Evolutionary conservation across 2,888 invertebrate genomes (phyloP).

Genomic region (Euclidia mi): DNA sequence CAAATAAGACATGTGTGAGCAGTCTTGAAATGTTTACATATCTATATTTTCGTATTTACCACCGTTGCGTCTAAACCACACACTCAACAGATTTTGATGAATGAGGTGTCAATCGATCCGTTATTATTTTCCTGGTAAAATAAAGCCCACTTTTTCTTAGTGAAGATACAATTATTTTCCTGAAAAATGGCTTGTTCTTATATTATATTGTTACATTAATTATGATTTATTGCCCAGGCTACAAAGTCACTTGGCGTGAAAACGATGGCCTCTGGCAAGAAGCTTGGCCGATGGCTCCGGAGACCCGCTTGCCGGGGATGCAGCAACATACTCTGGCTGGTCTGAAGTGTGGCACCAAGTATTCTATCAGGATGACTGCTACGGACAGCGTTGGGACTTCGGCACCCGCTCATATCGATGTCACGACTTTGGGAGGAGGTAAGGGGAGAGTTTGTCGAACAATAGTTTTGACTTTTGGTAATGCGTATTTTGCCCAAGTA

Average conservation of each 20-base stretch:
- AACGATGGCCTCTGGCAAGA: constrained; percentile 87
- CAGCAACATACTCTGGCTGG: constrained; percentile 92
- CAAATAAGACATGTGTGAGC: too few species aligned
- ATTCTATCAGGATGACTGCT: constrained; percentile 94
- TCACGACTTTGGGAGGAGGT: constrained; percentile 91
- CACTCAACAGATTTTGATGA: too few species aligned
- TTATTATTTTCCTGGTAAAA: too few species aligned
- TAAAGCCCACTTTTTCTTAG: too few species aligned
- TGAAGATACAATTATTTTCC: too few species aligned
- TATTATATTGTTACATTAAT: neutral
- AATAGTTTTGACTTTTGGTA: too few species aligned
- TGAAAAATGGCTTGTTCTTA: too few species aligned
- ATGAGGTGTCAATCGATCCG: too few species aligned
- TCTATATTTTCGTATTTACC: too few species aligned
- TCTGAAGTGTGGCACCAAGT: constrained; percentile 95
- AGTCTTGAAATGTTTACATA: too few species aligned
- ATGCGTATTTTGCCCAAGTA: too few species aligned
- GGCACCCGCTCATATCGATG: constrained; percentile 90
- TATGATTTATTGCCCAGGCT: constrained; percentile 65
- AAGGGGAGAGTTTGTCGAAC: constrained; percentile 55
- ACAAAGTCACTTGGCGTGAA: constrained; percentile 87
- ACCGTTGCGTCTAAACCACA: too few species aligned
- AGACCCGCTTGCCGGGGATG: constrained; percentile 87
- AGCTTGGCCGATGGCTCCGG: constrained; percentile 91
- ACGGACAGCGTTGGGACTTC: constrained; percentile 95